These are phyloP conservation scores for Cataglyphis altisquamis DNA, from an alignment of 2,888 invertebrate genomes.

Conservation along the genomic window DNA sequence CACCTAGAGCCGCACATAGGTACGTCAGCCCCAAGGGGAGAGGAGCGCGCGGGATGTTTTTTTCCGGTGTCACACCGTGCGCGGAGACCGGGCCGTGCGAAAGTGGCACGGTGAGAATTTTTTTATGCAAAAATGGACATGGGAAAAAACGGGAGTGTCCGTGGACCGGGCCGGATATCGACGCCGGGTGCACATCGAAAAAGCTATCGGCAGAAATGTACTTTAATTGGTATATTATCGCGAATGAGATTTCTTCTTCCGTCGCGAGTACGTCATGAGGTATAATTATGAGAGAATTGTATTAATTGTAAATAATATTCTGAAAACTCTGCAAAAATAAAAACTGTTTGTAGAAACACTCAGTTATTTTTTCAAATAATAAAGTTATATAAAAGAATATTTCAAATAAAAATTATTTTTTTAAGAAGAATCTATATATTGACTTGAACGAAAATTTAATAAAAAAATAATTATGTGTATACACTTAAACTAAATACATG, in stretches of 20 bases:
- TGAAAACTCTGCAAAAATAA: too few relatives aligned
- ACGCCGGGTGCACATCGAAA: constrained; percentile 1
- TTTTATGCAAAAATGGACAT: constrained; percentile 85
- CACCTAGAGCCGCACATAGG: constrained; percentile 65
- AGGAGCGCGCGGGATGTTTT: constrained; percentile 63
- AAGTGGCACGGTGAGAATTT: constrained; percentile 83
- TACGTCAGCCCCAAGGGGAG: constrained; percentile 68
- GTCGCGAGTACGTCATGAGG: not conserved
- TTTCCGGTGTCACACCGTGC: constrained; percentile 55
- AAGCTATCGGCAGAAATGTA: not conserved
- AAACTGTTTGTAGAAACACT: too few relatives aligned
- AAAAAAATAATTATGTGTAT: not conserved
- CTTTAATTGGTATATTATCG: not conserved
- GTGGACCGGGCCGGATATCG: constrained; percentile 34
- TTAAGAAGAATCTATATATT: too few relatives aligned
- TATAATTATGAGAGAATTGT: not conserved
- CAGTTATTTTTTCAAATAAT: too few relatives aligned
- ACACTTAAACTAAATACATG: not conserved
- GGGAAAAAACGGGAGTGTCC: constrained; percentile 79
- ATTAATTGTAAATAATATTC: too few relatives aligned
- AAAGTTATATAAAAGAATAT: too few relatives aligned
- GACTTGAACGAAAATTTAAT: too few relatives aligned
- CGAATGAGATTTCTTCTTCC: not conserved
- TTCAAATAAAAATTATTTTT: too few relatives aligned
- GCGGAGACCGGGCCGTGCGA: constrained; percentile 80